Conservation (phyloP, 2,888 invertebrate genomes). For the Empis livida region DNA sequence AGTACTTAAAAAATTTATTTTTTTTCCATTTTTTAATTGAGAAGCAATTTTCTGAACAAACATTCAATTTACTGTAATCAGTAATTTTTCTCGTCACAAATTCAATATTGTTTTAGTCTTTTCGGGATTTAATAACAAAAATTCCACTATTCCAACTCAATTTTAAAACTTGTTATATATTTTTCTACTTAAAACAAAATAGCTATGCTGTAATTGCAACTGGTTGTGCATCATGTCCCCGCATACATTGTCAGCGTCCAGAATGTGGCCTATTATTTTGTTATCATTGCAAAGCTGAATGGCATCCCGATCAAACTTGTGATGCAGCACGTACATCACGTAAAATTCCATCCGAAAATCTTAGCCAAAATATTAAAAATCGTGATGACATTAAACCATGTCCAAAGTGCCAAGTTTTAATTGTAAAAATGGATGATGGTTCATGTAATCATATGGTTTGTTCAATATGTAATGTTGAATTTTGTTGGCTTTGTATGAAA, state of each 20-base stretch:
- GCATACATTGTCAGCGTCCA: conserved; percentile 80
- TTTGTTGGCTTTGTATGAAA: conserved; percentile 99
- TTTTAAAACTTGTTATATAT: no score
- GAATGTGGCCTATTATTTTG: conserved; percentile 93
- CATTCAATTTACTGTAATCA: no score
- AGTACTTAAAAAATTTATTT: conserved; percentile 4
- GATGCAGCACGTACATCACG: conserved; percentile 72
- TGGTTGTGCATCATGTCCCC: conserved; percentile 94
- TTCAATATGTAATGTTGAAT: conserved; percentile 92
- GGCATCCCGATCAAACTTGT: conserved; percentile 98
- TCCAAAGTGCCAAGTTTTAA: conserved; percentile 79
- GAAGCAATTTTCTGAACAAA: neutral
- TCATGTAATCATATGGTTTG: conserved; percentile 98
- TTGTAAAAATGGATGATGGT: conserved; percentile 94
- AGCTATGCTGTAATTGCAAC: conserved; percentile 92
- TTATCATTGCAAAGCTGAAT: conserved; percentile 95
- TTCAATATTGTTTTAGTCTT: no score
- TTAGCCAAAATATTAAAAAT: conserved; percentile 50
- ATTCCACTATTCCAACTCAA: no score
- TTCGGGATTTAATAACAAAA: no score
- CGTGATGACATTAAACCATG: conserved; percentile 87
- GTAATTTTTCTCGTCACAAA: no score
- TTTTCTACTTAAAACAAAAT: conserved; percentile 15
- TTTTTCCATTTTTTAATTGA: neutral
- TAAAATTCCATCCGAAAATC: conserved; percentile 50